Evolutionary conservation across 2,113 vertebrate species (phyloP).

Genomic region (Accipiter cooperii): DNA sequence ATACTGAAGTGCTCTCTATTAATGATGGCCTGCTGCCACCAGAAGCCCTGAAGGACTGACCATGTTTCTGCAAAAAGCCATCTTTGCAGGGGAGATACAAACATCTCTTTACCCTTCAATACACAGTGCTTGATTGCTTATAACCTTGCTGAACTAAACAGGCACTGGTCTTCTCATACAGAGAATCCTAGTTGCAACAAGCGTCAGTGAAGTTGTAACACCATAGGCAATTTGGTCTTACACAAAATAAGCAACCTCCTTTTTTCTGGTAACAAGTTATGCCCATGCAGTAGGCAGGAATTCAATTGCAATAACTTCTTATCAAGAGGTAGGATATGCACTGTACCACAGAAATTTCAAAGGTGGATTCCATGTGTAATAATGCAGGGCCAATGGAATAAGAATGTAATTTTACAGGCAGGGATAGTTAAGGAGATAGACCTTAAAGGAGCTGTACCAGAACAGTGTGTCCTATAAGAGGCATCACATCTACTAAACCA

Average conservation of each 20-base stretch:
- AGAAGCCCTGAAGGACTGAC: not conserved
- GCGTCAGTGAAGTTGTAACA: accelerated
- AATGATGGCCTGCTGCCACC: not conserved
- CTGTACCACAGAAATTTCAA: not conserved
- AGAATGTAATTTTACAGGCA: not conserved
- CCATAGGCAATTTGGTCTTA: not conserved
- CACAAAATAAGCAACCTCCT: not conserved
- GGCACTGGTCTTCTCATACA: accelerated
- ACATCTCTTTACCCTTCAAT: not conserved
- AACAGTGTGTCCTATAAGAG: not conserved
- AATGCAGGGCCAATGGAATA: not conserved
- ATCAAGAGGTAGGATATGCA: not conserved
- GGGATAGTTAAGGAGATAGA: not conserved
- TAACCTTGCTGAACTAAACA: not conserved
- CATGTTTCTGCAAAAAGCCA: not conserved
- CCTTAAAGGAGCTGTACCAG: not conserved
- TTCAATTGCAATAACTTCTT: not conserved
- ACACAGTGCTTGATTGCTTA: no score
- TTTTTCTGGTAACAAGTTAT: not conserved
- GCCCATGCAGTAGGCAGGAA: not conserved
- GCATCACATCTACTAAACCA: not conserved
- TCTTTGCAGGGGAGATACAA: not conserved
- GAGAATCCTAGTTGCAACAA: not conserved
- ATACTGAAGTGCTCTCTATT: not conserved
- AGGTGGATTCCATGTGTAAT: accelerated